Conservation (phyloP, 2,797 vertebrate genomes). For the Chromis chromis region DNA sequence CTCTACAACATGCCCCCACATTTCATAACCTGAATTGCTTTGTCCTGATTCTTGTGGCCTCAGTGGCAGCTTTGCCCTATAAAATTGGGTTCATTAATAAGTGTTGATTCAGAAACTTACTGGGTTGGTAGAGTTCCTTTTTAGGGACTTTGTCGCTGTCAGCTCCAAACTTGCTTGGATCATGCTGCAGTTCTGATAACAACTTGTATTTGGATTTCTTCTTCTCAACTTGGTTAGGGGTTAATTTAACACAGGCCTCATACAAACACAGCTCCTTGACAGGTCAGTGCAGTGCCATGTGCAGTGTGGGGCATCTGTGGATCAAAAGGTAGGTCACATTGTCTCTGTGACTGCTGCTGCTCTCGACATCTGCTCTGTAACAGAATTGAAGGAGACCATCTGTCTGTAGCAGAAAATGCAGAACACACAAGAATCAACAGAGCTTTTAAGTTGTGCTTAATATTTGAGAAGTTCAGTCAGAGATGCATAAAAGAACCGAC, state of each 20-base stretch:
- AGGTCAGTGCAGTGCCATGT: conserved; percentile 55
- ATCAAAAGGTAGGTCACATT: conserved; percentile 77
- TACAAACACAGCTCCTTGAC: conserved; percentile 52
- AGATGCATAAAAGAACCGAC: not conserved
- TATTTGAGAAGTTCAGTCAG: conserved; percentile 20
- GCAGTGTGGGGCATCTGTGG: conserved; percentile 52
- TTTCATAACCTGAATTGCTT: conserved; percentile 33
- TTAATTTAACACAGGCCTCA: conserved; percentile 51
- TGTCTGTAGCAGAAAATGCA: conserved; percentile 59
- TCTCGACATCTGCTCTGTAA: conserved; percentile 70
- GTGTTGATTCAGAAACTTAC: conserved; percentile 24
- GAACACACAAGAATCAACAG: conserved; percentile 47
- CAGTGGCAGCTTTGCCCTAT: conserved; percentile 17
- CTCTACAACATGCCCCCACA: conserved; percentile 11
- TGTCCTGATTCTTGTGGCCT: conserved; percentile 22
- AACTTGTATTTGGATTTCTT: conserved; percentile 27
- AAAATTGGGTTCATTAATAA: conserved; percentile 13
- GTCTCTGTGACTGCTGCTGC: conserved; percentile 58
- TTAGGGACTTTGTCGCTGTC: conserved; percentile 8
- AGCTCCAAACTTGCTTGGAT: conserved; percentile 3
- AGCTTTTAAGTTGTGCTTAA: conserved; percentile 47
- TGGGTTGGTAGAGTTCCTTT: conserved; percentile 7
- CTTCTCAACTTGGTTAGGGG: conserved; percentile 39
- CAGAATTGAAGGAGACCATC: conserved; percentile 72
- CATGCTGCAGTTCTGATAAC: conserved; percentile 2